Base-by-base conservation (phyloP, 2,797 vertebrate genomes). In the Simalia tracyae region DNA sequence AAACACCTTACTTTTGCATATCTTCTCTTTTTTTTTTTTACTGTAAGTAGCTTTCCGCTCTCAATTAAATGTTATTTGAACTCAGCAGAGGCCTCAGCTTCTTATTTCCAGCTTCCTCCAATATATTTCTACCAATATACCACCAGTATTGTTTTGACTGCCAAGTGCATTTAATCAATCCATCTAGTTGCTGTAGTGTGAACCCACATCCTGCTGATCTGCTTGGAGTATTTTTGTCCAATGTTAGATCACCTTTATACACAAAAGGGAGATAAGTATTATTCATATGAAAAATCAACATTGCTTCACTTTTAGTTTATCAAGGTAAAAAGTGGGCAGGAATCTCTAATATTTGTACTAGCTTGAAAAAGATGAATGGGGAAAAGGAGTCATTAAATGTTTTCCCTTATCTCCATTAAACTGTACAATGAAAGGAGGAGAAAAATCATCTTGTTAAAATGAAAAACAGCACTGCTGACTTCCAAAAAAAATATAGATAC, bases 281-380 rank as follows among this genome's bases (percentile, higher is more conserved):
- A 11, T 86, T 91, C 91, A 90, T 7, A 0, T 2, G 24, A 89
- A 68, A 88, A 94, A 93, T 88, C 90, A 90, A 31, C 1, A 2
- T 68, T 59, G 31, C 60, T 91, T 93, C 54, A 5, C 92, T 92
- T 90, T 0, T 93, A 94, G 94, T 91, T 92, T 81, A 3, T 87
- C 89, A n/a, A 17, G 89, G 59, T 72, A 42, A 87, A 91, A 92
- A 31, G 57, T 63, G 54, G 91, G 91, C 81, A 68, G 76, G 5
- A 59, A 84, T 59, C n/a, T 94, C 86, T 89, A 57, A 87, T 94
- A 92, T 93, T 95, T 89, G 31, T 1, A 61, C 28, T 92, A 91
- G 90, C 93, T 92, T 95, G 93, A 94, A 95, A 90, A 91, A 94
- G 91, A 93, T 42, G 63, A 66, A 93, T 81, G 86, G 57, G 46